Percentiles rank a stretch among this genome's conserved stretches.
phyloP scores from a whole-genome alignment of 1,140 invertebrate species.

The Colletes latitarsis region DNA sequence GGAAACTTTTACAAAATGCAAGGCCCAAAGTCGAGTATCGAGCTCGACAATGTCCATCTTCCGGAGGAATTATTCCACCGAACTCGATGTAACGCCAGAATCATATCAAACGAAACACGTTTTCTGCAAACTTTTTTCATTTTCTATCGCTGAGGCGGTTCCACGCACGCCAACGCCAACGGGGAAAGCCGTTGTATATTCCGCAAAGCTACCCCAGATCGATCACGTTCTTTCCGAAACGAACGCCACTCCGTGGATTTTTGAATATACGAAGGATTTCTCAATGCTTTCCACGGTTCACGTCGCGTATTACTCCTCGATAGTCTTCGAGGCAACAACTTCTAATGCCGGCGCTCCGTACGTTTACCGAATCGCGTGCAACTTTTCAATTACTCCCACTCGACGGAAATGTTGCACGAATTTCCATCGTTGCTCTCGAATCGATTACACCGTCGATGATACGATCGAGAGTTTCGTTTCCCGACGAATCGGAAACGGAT shows the following conservation, averaged over 20 bases:
- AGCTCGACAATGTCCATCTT: too few relatives aligned
- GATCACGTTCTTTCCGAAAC: not conserved
- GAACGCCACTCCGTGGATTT: not conserved
- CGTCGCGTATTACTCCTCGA: too few relatives aligned
- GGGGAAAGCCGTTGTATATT: too few relatives aligned
- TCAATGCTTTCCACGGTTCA: not conserved
- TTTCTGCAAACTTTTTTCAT: too few relatives aligned
- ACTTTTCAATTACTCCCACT: conserved; percentile 5
- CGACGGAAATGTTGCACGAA: not conserved
- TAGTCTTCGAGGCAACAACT: too few relatives aligned
- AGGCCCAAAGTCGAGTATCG: too few relatives aligned
- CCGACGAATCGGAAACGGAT: not conserved
- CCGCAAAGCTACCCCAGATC: not conserved
- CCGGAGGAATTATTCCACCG: too few relatives aligned
- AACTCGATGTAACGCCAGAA: too few relatives aligned
- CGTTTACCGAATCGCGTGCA: not conserved
- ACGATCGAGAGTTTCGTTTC: not conserved
- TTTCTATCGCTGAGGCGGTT: too few relatives aligned
- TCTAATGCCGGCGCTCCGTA: not conserved
- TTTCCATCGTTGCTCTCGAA: not conserved
- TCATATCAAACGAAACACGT: too few relatives aligned
- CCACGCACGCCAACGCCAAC: too few relatives aligned
- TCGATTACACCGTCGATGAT: not conserved
- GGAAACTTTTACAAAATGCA: too few relatives aligned
- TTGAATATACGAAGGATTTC: conserved; percentile 3